A percentile compares a stretch with the other conserved stretches of the same genome.
Conservation (phyloP, 2,888 invertebrate species). For the Balanococcus diminutus region DNA sequence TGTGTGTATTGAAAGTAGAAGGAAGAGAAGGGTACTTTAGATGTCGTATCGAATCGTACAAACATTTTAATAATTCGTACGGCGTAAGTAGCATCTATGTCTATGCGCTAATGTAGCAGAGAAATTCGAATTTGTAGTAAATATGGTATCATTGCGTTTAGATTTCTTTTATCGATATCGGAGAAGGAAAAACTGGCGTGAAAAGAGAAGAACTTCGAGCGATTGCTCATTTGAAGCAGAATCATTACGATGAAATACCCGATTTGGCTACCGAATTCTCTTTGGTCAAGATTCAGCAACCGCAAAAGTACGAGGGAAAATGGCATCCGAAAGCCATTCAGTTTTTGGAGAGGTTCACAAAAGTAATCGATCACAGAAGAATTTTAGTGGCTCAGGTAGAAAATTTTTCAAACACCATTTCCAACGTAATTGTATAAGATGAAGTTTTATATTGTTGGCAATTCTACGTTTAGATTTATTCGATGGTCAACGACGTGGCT, state of each 20-base stretch:
- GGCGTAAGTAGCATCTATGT: neutral
- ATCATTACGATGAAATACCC: slow-evolving; percentile 61
- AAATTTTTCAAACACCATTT: neutral
- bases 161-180: slow-evolving; percentile 82
- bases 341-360: slow-evolving; percentile 61
- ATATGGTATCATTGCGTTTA: slow-evolving; percentile 60
- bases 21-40: neutral
- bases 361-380: neutral
- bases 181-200: slow-evolving; percentile 66
- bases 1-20: neutral
- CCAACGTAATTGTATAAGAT: too few relatives aligned
- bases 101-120: too few relatives aligned
- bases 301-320: slow-evolving; percentile 67
- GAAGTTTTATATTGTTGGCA: neutral
- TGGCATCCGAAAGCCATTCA: slow-evolving; percentile 69
- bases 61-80: neutral
- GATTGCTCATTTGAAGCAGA: slow-evolving; percentile 58
- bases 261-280: slow-evolving; percentile 75
- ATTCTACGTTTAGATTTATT: slow-evolving; percentile 67
- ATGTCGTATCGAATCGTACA: slow-evolving; percentile 10
- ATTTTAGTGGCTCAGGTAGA: neutral
- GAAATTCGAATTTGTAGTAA: neutral
- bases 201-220: slow-evolving; percentile 63
- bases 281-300: slow-evolving; percentile 74
- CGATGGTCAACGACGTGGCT: slow-evolving; percentile 77